Evolutionary conservation across 2,888 invertebrate species (phyloP).

Genomic region (Euplexia lucipara): DNA sequence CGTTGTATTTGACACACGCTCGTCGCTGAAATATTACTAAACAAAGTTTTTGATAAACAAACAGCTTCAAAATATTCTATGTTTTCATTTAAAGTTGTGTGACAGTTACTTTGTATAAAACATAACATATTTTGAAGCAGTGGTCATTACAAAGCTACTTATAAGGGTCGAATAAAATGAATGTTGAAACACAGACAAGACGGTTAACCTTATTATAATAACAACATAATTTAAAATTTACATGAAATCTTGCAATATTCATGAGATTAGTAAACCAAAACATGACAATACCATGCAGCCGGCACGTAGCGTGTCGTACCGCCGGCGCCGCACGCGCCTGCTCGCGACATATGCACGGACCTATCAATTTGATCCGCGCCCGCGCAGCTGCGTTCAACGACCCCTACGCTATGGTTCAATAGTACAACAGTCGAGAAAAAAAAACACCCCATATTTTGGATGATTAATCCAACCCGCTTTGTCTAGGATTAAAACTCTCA

Average conservation of each 20-base stretch:
- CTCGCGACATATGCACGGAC: conserved; percentile 77
- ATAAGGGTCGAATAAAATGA: not conserved
- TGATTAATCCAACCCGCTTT: conserved; percentile 85
- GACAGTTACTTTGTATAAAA: not conserved
- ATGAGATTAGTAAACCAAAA: conserved; percentile 63
- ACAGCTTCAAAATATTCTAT: not conserved
- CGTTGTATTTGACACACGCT: too few relatives aligned
- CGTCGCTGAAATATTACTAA: too few relatives aligned
- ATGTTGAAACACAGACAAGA: not conserved
- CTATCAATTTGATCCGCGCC: conserved; percentile 88
- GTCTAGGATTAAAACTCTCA: conserved; percentile 81
- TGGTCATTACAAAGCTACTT: not conserved
- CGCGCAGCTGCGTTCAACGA: conserved; percentile 88
- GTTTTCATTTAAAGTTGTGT: not conserved
- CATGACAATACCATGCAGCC: conserved; percentile 56
- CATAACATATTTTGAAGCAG: not conserved
- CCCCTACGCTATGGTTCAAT: conserved; percentile 72
- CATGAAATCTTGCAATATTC: conserved; percentile 51
- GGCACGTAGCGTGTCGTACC: conserved; percentile 75
- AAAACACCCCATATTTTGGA: conserved; percentile 83
- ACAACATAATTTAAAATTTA: conserved; percentile 20
- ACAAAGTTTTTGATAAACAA: too few relatives aligned
- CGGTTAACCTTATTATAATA: conserved; percentile 7
- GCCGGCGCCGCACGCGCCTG: conserved; percentile 75
- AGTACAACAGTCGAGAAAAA: conserved; percentile 65